Evolutionary conservation across 2,113 vertebrate species (phyloP).

Genomic region (Syngnathus scovelli): DNA sequence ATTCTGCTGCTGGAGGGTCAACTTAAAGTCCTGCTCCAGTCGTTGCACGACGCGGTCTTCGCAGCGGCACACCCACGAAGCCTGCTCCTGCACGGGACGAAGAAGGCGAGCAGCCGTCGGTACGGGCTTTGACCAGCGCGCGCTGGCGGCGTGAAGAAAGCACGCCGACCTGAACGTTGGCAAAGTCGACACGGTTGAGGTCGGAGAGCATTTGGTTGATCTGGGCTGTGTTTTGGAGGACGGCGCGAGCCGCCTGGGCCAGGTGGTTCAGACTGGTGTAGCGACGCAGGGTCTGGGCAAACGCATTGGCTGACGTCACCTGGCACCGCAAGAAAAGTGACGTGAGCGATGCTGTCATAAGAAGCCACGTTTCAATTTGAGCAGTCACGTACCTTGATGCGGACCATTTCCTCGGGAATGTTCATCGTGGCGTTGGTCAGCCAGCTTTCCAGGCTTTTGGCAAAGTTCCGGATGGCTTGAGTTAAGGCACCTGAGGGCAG

Average conservation of each 20-base stretch:
- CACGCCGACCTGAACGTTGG: conserved; percentile 81
- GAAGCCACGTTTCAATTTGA: neutral
- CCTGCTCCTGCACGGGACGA: conserved; percentile 77
- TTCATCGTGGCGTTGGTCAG: conserved; percentile 92
- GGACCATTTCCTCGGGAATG: conserved; percentile 92
- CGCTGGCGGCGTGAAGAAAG: neutral
- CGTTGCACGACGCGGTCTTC: conserved; percentile 88
- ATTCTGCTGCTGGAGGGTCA: conserved; percentile 93
- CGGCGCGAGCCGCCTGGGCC: conserved; percentile 86
- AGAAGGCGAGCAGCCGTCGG: conserved; percentile 7
- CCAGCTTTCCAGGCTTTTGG: conserved; percentile 94
- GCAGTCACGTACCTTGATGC: conserved; percentile 77
- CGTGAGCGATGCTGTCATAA: neutral
- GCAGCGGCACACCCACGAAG: conserved; percentile 90
- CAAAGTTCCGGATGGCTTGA: conserved; percentile 93
- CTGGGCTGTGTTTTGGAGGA: conserved; percentile 88
- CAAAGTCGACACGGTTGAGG: conserved; percentile 90
- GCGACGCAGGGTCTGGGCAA: conserved; percentile 86
- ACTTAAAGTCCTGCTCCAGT: conserved; percentile 91
- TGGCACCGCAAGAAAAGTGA: conserved; percentile 28
- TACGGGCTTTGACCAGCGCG: neutral
- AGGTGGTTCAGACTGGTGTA: conserved; percentile 91
- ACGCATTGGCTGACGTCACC: conserved; percentile 87
- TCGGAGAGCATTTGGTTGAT: conserved; percentile 94
- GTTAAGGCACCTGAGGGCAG: conserved; percentile 85